Conservation (phyloP, 2,888 invertebrate species). For the Diloba caeruleocephala region DNA sequence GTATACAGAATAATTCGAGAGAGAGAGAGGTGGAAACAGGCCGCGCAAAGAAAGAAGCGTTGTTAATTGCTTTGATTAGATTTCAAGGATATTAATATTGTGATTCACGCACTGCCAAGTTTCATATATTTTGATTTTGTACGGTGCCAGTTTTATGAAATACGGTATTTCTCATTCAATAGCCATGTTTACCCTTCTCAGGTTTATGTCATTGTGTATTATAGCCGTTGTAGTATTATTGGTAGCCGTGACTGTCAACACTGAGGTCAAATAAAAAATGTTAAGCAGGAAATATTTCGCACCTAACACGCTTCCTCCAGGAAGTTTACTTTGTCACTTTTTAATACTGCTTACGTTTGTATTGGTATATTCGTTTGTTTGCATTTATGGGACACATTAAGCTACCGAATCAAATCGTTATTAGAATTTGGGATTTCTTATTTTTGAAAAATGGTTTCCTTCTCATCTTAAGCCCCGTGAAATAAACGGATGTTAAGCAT, state of each 20-base stretch:
- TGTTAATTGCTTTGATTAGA: constrained; percentile 87
- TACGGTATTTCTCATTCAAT: constrained; percentile 75
- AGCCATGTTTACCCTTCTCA: constrained; percentile 81
- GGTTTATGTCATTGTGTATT: constrained; percentile 78
- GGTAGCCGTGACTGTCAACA: constrained; percentile 82
- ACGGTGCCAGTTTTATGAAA: constrained; percentile 74
- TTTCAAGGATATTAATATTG: constrained; percentile 88
- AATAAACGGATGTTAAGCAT: constrained; percentile 29
- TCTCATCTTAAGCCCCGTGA: constrained; percentile 13
- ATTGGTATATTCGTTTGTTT: constrained; percentile 25
- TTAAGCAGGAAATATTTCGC: constrained; percentile 83
- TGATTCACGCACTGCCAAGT: constrained; percentile 83
- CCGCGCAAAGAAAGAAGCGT: constrained; percentile 71
- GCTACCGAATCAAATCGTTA: constrained; percentile 52
- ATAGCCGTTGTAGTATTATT: constrained; percentile 72
- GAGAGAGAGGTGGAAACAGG: constrained; percentile 57
- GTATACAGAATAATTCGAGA: constrained; percentile 33
- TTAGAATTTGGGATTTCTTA: constrained; percentile 30
- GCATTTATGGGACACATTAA: constrained; percentile 34
- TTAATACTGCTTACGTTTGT: constrained; percentile 50
- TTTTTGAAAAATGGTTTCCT: constrained; percentile 38
- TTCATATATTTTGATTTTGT: constrained; percentile 85
- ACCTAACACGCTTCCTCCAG: constrained; percentile 70
- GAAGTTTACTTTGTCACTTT: constrained; percentile 76
- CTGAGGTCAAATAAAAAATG: constrained; percentile 70